Base-by-base conservation (phyloP, 1,140 invertebrate genomes). In the Dreissena polymorpha region DNA sequence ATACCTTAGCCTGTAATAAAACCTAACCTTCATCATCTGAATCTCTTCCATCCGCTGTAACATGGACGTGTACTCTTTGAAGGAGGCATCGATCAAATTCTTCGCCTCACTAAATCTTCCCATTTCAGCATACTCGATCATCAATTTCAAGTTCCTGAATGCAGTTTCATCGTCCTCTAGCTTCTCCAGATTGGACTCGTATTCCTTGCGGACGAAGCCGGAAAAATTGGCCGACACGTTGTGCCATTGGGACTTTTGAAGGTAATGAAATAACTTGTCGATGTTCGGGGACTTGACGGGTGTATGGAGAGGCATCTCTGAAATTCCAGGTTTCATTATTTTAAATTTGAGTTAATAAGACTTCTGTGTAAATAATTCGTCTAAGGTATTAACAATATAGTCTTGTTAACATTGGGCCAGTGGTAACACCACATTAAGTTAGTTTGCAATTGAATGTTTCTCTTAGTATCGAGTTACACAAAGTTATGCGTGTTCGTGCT, bases 81-180 rank as follows among this genome's bases (percentile, higher is more conserved):
- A n/a, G 1, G 77, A 65, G 5, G 67, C 12, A 49, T 71, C 78
- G 13, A 72, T 39, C 7, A 64, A n/a, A 71, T 39, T 64, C 55
- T 50, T 80, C 12, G 78, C 78, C 39, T 80, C 78, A 25, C 27
- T 64, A 51, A 80, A 80, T 25, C 69, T 71, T 23, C 78, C 78
- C 78, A 80, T 80, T 25, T 80, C 78, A 49, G 78, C 60, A 64
- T 80, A 80, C 13, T 80, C 68, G 14, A 80, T 57, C 78, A 80
- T 72, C 10, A 72, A 21, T n/a, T 27, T 64, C 10, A 80, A 57
- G n/a, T 71, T 72, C 18, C 57, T 27, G 55, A 51, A 80, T 0
- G 16, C 10, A 5, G 10, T 25, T 63, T 23, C 29, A 21, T 80
- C 78, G 16, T 79, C 77, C 14, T 80, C 78, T 5, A 80, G 78